phyloP scores from a whole-genome alignment of 1,140 invertebrate genomes.

The Archivesica marissinica region DNA sequence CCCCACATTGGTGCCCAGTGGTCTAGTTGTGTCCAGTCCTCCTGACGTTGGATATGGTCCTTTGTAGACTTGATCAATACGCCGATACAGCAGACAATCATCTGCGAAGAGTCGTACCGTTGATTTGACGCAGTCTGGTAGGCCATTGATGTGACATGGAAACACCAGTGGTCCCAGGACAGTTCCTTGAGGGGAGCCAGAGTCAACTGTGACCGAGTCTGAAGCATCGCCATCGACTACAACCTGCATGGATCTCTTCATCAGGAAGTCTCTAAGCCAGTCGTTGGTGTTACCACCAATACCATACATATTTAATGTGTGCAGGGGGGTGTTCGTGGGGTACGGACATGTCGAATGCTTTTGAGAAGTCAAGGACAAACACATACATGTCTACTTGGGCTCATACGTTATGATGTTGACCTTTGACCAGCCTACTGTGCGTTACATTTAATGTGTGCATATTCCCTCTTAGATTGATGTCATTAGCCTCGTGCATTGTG shows the following conservation, averaged over 20 bases:
- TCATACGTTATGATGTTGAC: background rate
- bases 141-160: conserved; percentile 59
- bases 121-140: conserved; percentile 43
- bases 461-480: too few relatives aligned
- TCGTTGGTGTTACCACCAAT: background rate
- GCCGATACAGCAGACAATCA: conserved; percentile 46
- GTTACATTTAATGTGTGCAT: too few relatives aligned
- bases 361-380: background rate
- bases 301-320: background rate
- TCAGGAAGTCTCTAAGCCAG: conserved; percentile 19
- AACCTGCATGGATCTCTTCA: conserved; percentile 7
- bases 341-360: background rate
- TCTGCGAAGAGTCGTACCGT: conserved; percentile 56
- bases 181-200: conserved; percentile 51
- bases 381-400: background rate
- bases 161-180: conserved; percentile 61
- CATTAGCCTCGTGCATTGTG: too few relatives aligned
- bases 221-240: conserved; percentile 43
- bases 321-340: background rate
- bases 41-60: background rate
- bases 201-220: conserved; percentile 7
- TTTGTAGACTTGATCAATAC: background rate
- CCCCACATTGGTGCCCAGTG: conserved; percentile 4
- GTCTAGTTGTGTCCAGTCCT: conserved; percentile 1
- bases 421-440: too few relatives aligned